These are phyloP conservation scores for Chaenodraco wilsoni DNA, from an alignment of 2,797 vertebrate genomes.

Conservation along the genomic window DNA sequence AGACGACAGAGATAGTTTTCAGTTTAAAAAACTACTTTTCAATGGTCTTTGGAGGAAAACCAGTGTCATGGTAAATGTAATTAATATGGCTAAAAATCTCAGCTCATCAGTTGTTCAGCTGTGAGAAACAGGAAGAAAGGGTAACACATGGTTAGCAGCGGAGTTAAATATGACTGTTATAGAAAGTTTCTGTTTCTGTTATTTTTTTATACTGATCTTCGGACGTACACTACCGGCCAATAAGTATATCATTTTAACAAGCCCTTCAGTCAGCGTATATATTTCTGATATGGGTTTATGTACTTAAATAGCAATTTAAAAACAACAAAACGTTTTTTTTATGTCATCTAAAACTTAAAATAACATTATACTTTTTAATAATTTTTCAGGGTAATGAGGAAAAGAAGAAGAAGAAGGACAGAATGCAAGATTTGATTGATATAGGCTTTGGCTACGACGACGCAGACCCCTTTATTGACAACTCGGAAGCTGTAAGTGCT, in stretches of 20 bases:
- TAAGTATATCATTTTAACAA: conserved; percentile 2
- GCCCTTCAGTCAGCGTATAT: background rate
- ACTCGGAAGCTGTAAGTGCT: conserved; percentile 95
- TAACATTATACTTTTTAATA: conserved; percentile 1
- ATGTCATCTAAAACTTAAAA: conserved; percentile 11
- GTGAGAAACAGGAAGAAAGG: background rate
- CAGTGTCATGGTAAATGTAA: background rate
- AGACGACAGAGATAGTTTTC: background rate
- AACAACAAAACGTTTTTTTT: background rate
- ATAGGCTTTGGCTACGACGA: conserved; percentile 98
- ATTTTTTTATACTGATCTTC: background rate
- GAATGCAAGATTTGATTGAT: conserved; percentile 95
- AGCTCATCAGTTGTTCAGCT: background rate
- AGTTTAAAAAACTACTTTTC: background rate
- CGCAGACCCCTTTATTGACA: conserved; percentile 97
- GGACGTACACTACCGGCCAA: background rate
- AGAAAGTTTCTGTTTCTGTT: too few relatives aligned
- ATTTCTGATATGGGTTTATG: background rate
- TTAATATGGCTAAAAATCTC: background rate
- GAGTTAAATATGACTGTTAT: too few relatives aligned
- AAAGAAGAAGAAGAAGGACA: conserved; percentile 92
- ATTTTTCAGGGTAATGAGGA: conserved; percentile 68
- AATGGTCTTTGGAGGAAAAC: background rate
- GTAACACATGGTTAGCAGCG: too few relatives aligned
- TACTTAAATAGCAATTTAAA: conserved; percentile 11